A percentile compares a stretch with the other conserved stretches of the same genome.
Conservation (phyloP, 2,797 vertebrate genomes). For the Poecilia picta region DNA sequence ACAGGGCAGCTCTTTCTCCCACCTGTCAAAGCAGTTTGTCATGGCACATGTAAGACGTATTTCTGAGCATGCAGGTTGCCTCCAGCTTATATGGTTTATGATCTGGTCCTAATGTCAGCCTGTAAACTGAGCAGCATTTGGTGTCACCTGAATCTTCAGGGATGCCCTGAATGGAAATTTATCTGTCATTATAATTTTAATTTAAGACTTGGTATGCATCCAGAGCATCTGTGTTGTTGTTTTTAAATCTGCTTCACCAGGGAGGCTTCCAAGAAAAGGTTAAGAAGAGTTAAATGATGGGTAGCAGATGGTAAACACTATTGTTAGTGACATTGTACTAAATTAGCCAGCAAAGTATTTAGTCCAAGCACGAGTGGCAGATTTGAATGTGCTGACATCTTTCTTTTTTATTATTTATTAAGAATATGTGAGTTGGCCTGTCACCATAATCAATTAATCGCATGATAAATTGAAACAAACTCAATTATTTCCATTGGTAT, state of each 20-base stretch:
- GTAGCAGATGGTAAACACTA: not conserved
- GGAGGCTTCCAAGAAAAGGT: constrained; percentile 14
- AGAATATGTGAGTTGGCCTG: no score
- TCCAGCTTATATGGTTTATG: constrained; percentile 22
- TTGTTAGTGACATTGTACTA: not conserved
- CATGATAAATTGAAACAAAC: no score
- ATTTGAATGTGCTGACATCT: not conserved
- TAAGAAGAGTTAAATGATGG: not conserved
- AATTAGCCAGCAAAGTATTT: not conserved
- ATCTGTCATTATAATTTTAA: constrained; percentile 29
- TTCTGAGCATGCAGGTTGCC: constrained; percentile 29
- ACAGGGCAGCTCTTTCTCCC: constrained; percentile 38
- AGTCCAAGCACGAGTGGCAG: not conserved
- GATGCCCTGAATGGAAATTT: constrained; percentile 37
- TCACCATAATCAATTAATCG: no score
- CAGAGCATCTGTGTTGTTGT: constrained; percentile 2
- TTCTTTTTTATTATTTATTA: not conserved
- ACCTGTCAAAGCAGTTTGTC: constrained; percentile 63
- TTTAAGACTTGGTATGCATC: constrained; percentile 10
- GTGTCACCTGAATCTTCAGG: constrained; percentile 36
- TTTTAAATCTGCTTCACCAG: constrained; percentile 24
- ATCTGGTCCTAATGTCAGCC: constrained; percentile 44
- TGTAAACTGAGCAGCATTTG: constrained; percentile 35
- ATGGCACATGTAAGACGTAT: constrained; percentile 42
- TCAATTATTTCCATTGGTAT: no score